These are phyloP conservation scores for Anguilla anguilla DNA, from an alignment of 2,797 vertebrate genomes.

Conservation along the genomic window DNA sequence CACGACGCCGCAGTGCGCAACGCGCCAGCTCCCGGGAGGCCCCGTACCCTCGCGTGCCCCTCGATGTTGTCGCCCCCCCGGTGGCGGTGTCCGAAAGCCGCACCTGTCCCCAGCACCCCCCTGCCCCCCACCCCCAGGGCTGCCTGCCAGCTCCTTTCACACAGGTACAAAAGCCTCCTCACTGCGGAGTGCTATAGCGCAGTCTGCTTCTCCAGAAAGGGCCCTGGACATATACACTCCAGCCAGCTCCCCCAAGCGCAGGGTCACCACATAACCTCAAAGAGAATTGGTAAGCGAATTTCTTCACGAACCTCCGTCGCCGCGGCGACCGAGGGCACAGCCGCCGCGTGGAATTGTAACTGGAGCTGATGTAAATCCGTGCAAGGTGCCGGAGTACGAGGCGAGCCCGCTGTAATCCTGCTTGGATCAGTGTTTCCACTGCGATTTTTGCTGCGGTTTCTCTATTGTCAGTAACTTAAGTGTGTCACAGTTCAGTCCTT, in stretches of 20 bases:
- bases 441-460: neutral
- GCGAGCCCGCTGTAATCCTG: neutral
- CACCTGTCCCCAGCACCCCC: neutral
- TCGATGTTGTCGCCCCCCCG: neutral
- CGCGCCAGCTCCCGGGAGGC: neutral
- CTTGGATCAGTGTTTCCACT: neutral
- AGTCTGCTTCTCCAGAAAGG: neutral
- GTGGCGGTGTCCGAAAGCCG: neutral
- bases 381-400: neutral
- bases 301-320: neutral
- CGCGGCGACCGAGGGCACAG: neutral
- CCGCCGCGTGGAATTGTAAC: neutral
- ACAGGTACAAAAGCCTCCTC: neutral
- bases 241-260: neutral
- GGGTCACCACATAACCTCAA: neutral
- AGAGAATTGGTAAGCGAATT: neutral
- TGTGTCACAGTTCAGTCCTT: neutral
- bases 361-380: neutral
- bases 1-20: too few species aligned
- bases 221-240: neutral
- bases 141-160: constrained; percentile 11
- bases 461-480: neutral
- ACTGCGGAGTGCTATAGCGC: neutral
- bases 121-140: neutral
- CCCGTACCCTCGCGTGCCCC: neutral